Base-by-base conservation (phyloP, 2,797 vertebrate species). In the Clamator glandarius region DNA sequence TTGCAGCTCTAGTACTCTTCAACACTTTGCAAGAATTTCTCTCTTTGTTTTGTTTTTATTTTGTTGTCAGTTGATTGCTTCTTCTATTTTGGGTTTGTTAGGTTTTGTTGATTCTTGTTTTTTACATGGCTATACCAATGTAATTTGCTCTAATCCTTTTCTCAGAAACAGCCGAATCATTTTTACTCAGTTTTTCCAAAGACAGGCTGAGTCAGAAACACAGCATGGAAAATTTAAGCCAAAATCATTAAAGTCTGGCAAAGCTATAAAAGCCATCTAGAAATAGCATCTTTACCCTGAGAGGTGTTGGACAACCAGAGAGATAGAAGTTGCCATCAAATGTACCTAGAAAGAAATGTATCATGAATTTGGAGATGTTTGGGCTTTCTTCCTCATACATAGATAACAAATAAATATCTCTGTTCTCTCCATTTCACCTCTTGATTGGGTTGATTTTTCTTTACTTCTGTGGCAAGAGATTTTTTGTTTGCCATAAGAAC, bases 131-230 rank as follows among this genome's bases (percentile, higher is more conserved):
- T 82, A 73, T 64, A 86, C 64, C 67, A 86, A 86, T 78, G 59
- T 28, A 29, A 41, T 69, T 83, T 89, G 14, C 72, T 86, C 39
- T 68, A 82, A 70, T 42, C 12, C 41, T 46, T 70, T 74, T 59
- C 66, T 86, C n/a, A 61, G 89, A 83, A 82, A 46, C 31, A 61
- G 48, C 16, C 7, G 6, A 92, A 83, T 21, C n/a, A 70, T 61
- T 94, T 89, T 86, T 61, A 80, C 7, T 66, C 82, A 70, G 3
- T 69, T 66, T 83, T 78, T 92, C 68, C 82, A 26, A 74, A 92
- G 73, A 41, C 51, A 75, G 41, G 16, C 51, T 64, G 36, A 82
- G 48, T 78, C 76, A 92, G 52, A 92, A 85, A 66, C 28, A 42
- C 10, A 57, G 23, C 63, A 52, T 62, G 52, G 48, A 95, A 89